Percentiles rank a stretch among this genome's conserved stretches.
These are phyloP conservation scores for Eulemur rubriventer DNA, from an alignment of 2,797 vertebrate genomes.

Conservation along the genomic window DNA sequence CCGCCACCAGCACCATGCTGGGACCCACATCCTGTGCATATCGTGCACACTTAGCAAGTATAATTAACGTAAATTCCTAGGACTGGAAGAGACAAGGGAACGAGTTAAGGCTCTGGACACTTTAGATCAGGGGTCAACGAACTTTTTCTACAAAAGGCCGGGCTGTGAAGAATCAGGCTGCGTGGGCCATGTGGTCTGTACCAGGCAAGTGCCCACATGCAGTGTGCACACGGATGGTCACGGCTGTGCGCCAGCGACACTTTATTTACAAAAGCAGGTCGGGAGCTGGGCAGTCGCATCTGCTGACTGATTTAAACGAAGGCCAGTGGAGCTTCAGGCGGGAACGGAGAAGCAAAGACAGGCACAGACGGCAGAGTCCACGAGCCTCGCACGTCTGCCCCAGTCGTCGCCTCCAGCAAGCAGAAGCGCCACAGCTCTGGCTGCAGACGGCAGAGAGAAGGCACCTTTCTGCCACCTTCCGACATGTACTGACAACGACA, in stretches of 20 bases:
- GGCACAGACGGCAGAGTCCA: background rate
- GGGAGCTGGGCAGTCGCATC: background rate
- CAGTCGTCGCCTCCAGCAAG: background rate
- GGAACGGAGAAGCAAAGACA: background rate
- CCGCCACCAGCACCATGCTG: background rate
- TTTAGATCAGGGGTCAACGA: background rate
- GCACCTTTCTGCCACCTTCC: background rate
- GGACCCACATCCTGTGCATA: background rate
- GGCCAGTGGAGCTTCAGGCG: background rate
- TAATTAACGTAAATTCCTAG: background rate
- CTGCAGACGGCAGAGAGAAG: background rate
- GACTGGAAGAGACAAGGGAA: background rate
- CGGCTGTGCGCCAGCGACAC: background rate
- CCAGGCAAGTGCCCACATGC: background rate
- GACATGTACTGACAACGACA: background rate
- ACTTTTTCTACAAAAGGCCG: background rate
- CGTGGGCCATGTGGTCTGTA: background rate
- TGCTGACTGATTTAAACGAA: background rate
- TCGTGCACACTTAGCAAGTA: background rate
- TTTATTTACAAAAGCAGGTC: background rate
- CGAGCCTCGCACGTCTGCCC: background rate
- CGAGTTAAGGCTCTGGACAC: background rate
- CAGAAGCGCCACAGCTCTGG: background rate
- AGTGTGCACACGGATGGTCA: rapidly evolving
- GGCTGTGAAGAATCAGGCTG: background rate